Evolutionary conservation across 2,888 invertebrate species (phyloP).

Genomic region (Junonia oenone): DNA sequence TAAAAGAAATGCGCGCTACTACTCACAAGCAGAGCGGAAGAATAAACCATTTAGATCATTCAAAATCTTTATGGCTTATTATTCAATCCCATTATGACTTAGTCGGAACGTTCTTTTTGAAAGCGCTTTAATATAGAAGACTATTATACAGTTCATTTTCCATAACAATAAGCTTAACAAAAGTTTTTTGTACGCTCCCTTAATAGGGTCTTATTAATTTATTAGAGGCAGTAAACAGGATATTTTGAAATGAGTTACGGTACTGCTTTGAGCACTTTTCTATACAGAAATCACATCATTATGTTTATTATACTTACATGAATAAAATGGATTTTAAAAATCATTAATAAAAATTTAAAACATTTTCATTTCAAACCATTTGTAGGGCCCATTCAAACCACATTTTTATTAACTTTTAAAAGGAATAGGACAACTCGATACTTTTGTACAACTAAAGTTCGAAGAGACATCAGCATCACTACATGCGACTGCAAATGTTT

Average conservation of each 20-base stretch:
- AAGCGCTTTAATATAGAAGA: constrained; percentile 64
- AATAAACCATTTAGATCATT: constrained; percentile 68
- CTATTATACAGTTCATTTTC: constrained; percentile 68
- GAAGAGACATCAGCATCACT: neutral
- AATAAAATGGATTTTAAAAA: neutral
- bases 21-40: constrained; percentile 55
- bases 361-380: no score
- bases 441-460: neutral
- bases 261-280: constrained; percentile 21
- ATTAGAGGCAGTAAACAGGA: constrained; percentile 50
- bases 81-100: constrained; percentile 72
- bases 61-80: constrained; percentile 73
- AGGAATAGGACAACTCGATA: neutral
- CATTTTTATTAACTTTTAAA: no score
- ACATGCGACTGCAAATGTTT: constrained; percentile 35
- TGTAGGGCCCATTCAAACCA: no score
- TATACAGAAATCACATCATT: neutral
- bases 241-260: constrained; percentile 37
- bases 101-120: constrained; percentile 62
- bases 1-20: constrained; percentile 53
- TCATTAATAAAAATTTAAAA: neutral
- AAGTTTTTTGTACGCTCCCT: constrained; percentile 53
- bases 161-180: constrained; percentile 66
- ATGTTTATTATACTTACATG: neutral
- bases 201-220: constrained; percentile 63